These are phyloP conservation scores for Trachythela sp. DNA, from an alignment of 64 coral and sea anemone genomes.

Conservation along the genomic window DNA sequence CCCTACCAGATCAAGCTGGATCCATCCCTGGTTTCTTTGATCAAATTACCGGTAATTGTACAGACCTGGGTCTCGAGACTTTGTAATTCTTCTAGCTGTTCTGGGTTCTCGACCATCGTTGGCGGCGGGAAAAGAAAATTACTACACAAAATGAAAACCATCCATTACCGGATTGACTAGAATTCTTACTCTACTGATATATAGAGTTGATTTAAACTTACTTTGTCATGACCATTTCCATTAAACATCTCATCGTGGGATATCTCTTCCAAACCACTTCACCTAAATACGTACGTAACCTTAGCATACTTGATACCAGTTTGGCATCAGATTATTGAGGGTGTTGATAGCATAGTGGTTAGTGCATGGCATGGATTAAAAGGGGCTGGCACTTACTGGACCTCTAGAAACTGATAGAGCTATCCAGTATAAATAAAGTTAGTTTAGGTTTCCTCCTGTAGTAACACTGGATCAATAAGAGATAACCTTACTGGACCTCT, in stretches of 20 bases:
- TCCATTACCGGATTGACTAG: not conserved
- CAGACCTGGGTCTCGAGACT: constrained; percentile 75
- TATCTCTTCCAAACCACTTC: constrained; percentile 85
- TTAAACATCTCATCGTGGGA: constrained; percentile 81
- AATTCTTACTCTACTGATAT: not conserved
- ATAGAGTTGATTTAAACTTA: constrained; percentile 46
- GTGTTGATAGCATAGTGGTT: too few species aligned
- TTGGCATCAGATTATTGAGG: too few species aligned
- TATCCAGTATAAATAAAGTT: too few species aligned
- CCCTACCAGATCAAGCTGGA: too few species aligned
- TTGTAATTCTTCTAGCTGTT: constrained; percentile 73
- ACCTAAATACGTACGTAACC: not conserved
- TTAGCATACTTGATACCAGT: not conserved
- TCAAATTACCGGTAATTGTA: constrained; percentile 23
- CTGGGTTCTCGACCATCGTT: constrained; percentile 67
- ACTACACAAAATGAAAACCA: constrained; percentile 35
- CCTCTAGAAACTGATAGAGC: too few species aligned
- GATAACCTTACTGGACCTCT: too few species aligned
- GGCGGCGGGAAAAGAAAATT: constrained; percentile 92
- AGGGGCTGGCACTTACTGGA: too few species aligned
- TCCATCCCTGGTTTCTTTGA: too few species aligned
- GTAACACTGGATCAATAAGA: too few species aligned
- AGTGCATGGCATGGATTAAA: too few species aligned
- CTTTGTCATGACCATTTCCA: constrained; percentile 99
- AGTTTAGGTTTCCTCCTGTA: too few species aligned